Percentiles rank a stretch among this genome's conserved stretches.
These are phyloP conservation scores for Antheraea yamamai DNA, from an alignment of 2,888 invertebrate species.

Conservation along the genomic window DNA sequence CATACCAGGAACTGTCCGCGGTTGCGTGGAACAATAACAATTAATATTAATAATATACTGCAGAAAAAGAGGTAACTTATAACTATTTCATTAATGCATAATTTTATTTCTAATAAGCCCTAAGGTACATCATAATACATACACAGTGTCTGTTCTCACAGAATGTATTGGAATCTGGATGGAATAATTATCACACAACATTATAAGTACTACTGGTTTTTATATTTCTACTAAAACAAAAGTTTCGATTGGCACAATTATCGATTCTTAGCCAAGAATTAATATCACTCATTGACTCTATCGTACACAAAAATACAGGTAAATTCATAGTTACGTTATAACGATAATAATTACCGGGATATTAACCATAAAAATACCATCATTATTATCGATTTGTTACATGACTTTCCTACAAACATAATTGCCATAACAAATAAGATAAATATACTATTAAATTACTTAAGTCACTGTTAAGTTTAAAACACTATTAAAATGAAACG, in stretches of 20 bases:
- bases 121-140: not conserved
- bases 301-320: not conserved
- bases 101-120: not conserved
- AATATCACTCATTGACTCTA: not conserved
- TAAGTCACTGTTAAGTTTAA: no score
- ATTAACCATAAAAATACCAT: not conserved
- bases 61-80: constrained; percentile 1
- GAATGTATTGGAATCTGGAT: not conserved
- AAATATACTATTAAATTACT: no score
- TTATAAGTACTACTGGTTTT: not conserved
- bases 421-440: no score
- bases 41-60: constrained; percentile 29
- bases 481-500: not conserved
- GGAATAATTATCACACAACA: not conserved
- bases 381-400: not conserved
- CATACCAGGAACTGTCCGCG: constrained; percentile 67
- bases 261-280: not conserved
- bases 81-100: not conserved
- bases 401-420: not conserved
- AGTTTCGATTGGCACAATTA: not conserved
- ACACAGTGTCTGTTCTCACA: not conserved
- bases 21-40: constrained; percentile 51
- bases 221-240: not conserved
- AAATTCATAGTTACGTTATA: not conserved
- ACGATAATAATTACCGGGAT: not conserved